phyloP scores from a whole-genome alignment of 2,797 vertebrate genomes.

The Anabas testudineus region DNA sequence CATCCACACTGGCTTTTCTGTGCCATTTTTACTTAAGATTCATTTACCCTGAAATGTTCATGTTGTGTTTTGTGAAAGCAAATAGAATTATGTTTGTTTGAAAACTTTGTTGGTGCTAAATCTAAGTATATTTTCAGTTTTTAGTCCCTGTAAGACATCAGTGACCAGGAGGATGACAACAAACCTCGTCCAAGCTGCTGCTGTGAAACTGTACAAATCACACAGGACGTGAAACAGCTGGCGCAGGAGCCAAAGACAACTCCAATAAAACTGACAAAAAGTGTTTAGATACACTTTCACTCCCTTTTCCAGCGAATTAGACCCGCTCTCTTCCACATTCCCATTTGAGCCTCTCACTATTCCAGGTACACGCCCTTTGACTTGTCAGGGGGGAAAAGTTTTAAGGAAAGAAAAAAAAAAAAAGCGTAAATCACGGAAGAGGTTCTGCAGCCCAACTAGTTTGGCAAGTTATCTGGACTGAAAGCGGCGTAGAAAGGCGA shows the following conservation, averaged over 20 bases:
- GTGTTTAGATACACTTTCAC: constrained; percentile 42
- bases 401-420: constrained; percentile 75
- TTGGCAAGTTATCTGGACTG: constrained; percentile 76
- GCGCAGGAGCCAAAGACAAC: constrained; percentile 49
- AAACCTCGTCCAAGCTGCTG: constrained; percentile 47
- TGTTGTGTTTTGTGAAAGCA: background rate
- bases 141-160: no score
- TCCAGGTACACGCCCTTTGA: constrained; percentile 88
- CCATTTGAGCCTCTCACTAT: constrained; percentile 64
- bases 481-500: constrained; percentile 73
- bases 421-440: constrained; percentile 87
- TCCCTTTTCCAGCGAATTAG: constrained; percentile 33
- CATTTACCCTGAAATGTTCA: constrained; percentile 6
- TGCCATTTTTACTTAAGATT: constrained; percentile 13
- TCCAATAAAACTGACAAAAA: constrained; percentile 47
- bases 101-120: no score
- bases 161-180: no score
- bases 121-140: no score
- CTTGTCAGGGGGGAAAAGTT: constrained; percentile 82
- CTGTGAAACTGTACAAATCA: constrained; percentile 65
- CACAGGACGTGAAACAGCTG: constrained; percentile 68
- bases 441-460: constrained; percentile 81
- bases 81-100: background rate
- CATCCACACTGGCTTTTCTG: constrained; percentile 18
- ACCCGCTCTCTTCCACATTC: constrained; percentile 64